A percentile compares a stretch with the other conserved stretches of the same genome.
Conservation (phyloP, 2,888 invertebrate species). For the Cryptosula pallasiana region DNA sequence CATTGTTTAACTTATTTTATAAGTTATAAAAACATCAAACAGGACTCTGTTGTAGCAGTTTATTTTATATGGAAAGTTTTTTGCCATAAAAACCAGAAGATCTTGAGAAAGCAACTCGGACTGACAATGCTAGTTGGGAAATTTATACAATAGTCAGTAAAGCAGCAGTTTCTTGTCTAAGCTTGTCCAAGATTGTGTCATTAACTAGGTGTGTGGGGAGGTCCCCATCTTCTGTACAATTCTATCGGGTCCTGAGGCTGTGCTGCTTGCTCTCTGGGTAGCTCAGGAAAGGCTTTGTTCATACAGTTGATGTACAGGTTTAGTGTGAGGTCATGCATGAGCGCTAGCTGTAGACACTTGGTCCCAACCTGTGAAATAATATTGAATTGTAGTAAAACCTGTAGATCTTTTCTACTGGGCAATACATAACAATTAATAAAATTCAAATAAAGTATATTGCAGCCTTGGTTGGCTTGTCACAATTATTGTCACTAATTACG, state of each 20-base stretch:
- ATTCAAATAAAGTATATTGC: not conserved
- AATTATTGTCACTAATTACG: not conserved
- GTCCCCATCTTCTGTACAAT: conserved; percentile 2
- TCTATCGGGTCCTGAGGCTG: not conserved
- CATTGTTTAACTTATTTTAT: too few relatives aligned
- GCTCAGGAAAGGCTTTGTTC: not conserved
- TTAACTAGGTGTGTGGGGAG: not conserved
- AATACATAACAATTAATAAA: not conserved
- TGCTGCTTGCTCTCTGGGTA: not conserved
- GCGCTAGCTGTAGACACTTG: not conserved
- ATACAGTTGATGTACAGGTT: not conserved
- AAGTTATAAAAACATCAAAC: too few relatives aligned
- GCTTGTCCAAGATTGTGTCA: too few relatives aligned
- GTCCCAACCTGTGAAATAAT: not conserved
- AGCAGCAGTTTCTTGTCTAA: too few relatives aligned
- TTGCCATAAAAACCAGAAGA: too few relatives aligned
- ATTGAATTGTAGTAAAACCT: not conserved
- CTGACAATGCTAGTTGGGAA: too few relatives aligned
- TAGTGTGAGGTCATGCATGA: not conserved
- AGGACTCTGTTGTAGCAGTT: too few relatives aligned
- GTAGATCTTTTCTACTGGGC: too few relatives aligned
- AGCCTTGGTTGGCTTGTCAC: not conserved
- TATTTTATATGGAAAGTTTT: too few relatives aligned
- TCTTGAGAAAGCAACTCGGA: too few relatives aligned
- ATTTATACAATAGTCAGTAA: too few relatives aligned